Base-by-base conservation (phyloP, 2,797 vertebrate genomes). In the Pteronotus mesoamericanus region DNA sequence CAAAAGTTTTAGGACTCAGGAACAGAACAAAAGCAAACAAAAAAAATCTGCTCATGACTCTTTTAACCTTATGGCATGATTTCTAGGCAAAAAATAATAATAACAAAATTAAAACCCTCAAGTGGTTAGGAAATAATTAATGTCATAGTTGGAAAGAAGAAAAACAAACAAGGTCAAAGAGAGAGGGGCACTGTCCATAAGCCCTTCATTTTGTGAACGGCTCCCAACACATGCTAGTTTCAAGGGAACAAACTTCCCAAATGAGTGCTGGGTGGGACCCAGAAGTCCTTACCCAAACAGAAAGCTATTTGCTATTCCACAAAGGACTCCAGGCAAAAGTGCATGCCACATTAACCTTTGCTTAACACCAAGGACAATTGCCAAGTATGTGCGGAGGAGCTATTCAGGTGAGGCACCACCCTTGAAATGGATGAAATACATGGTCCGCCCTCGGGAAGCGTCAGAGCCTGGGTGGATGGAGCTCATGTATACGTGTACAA, bases 261-360 rank as follows among this genome's bases (percentile, higher is more conserved):
- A 86, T 46, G 34, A 75, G 39, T 83, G 15, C 6, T 0, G 89
- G 95, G 96, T 93, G 91, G 96, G 92, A 95, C 92, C 94, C 97
- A 95, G 72, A 98, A 88, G 82, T 48, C 79, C 96, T 98, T 97
- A 98, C 96, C 94, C 72, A 96, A 94, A 96, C 19, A 97, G 77
- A 96, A 97, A 98, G 80, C 71, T 93, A 97, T 96, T 96, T 97
- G 87, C 78, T 95, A 93, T 94, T 95, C 96, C 32, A 93, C 84
- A 97, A 97, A 98, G 95, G 88, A 97, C 94, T 97, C 88, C 82
- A 94, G 88, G 53, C 61, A 42, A 91, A 72, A 97, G 61, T 86
- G 71, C 85, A 74, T 64, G 97, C 91, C 98, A 96, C 97, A 95
- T 96, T 97, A 86, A 93, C 95, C 88, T 98, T 96, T 95, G 94